phyloP scores from a whole-genome alignment of 2,113 vertebrate genomes.

The Trinectes maculatus region DNA sequence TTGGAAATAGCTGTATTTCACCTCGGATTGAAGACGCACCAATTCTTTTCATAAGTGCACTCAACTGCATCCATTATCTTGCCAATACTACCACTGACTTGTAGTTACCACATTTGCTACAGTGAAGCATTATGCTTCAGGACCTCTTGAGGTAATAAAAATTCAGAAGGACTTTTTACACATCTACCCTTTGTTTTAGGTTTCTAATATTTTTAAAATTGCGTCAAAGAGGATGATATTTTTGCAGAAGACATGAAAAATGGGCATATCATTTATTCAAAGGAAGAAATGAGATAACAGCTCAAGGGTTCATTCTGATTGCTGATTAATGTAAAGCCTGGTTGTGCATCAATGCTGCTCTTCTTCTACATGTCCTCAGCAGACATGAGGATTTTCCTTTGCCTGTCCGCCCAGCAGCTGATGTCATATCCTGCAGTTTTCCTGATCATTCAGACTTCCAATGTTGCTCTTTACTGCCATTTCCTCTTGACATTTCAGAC shows the following conservation, averaged over 20 bases:
- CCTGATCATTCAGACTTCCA: background rate
- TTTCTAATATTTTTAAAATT: no score
- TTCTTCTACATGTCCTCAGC: background rate
- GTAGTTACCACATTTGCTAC: background rate
- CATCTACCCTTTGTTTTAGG: no score
- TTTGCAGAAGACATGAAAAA: no score
- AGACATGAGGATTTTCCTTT: background rate
- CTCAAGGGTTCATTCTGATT: background rate
- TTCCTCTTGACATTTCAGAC: background rate
- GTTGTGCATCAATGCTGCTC: background rate
- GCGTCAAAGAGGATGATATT: no score
- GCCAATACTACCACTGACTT: background rate
- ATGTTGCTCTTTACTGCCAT: background rate
- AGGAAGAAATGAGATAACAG: background rate
- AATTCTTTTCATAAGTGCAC: no score
- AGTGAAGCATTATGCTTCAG: background rate
- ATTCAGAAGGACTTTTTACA: no score
- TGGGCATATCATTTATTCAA: no score
- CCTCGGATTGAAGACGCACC: conserved; percentile 34
- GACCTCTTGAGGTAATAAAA: no score
- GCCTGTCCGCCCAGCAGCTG: background rate
- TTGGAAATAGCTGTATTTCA: conserved; percentile 40
- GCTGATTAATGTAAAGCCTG: no score
- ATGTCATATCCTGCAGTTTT: background rate
- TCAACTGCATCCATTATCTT: conserved; percentile 4